phyloP scores from a whole-genome alignment of 2,797 vertebrate species.

The Acanthurus lineatus region DNA sequence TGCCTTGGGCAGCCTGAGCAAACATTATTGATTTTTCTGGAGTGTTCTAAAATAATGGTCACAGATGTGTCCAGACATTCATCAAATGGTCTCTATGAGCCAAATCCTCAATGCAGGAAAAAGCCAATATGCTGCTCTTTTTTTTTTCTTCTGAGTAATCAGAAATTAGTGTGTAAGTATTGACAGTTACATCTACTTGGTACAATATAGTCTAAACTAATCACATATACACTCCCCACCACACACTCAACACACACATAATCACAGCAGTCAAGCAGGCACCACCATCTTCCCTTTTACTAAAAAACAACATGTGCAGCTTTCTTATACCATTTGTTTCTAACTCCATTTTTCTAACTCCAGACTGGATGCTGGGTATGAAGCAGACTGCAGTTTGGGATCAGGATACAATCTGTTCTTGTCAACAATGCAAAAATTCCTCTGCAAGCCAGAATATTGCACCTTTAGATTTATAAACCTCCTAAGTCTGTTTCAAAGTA shows the following conservation, averaged over 20 bases:
- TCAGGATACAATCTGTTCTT: slow-evolving; percentile 34
- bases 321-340: slow-evolving; percentile 31
- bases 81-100: slow-evolving; percentile 76
- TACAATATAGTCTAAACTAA: slow-evolving; percentile 53
- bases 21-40: slow-evolving; percentile 82
- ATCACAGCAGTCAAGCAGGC: slow-evolving; percentile 5
- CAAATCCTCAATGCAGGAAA: slow-evolving; percentile 69
- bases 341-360: slow-evolving; percentile 27
- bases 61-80: slow-evolving; percentile 83
- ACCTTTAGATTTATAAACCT: slow-evolving; percentile 48
- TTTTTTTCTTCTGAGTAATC: slow-evolving; percentile 54
- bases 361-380: slow-evolving; percentile 7
- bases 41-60: slow-evolving; percentile 81
- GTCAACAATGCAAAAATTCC: slow-evolving; percentile 19
- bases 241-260: too few relatives aligned
- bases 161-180: slow-evolving; percentile 69
- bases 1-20: slow-evolving; percentile 76
- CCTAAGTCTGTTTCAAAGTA: slow-evolving; percentile 39
- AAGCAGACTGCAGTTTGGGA: slow-evolving; percentile 40
- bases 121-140: slow-evolving; percentile 69
- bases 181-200: slow-evolving; percentile 58
- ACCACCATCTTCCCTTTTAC: slow-evolving; percentile 22
- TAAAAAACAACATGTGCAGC: slow-evolving; percentile 33
- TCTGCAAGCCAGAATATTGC: slow-evolving; percentile 48
- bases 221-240: slow-evolving; percentile 17